Evolutionary conservation across 2,113 vertebrate species (phyloP).

Genomic region (Gracilinanus agilis): DNA sequence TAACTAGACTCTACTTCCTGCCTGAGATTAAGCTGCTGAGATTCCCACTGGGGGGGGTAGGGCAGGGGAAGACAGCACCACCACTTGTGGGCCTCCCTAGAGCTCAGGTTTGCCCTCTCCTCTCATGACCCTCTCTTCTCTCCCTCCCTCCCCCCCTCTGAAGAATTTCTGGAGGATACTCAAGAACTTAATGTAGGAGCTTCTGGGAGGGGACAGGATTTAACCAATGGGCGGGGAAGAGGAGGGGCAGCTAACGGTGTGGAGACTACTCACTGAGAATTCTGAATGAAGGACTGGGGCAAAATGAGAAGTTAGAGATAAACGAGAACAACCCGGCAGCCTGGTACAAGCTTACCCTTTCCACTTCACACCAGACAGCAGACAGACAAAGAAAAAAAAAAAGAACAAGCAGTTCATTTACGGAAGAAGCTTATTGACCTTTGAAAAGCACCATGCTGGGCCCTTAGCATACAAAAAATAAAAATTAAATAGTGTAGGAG

Average conservation of each 20-base stretch:
- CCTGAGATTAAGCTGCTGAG: constrained; percentile 84
- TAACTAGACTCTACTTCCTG: constrained; percentile 86
- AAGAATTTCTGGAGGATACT: neutral
- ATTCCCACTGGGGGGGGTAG: constrained; percentile 46
- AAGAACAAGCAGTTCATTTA: neutral
- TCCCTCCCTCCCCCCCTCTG: neutral
- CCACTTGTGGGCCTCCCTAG: constrained; percentile 43
- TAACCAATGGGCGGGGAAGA: neutral
- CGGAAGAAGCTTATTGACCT: neutral
- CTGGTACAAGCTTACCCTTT: neutral
- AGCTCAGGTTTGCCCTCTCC: neutral
- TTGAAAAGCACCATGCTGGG: neutral
- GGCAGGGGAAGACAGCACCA: constrained; percentile 15
- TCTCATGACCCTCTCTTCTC: neutral
- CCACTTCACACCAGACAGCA: neutral
- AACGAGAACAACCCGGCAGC: neutral
- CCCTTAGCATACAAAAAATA: neutral
- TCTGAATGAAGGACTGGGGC: neutral
- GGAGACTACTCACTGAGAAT: neutral
- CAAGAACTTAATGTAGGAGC: neutral
- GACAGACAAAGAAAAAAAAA: neutral
- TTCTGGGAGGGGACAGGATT: neutral
- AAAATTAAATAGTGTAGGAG: neutral
- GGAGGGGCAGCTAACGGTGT: neutral
- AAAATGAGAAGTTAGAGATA: neutral